These are phyloP conservation scores for Psylliodes chrysocephalus DNA, from an alignment of 2,888 invertebrate species.

Conservation along the genomic window DNA sequence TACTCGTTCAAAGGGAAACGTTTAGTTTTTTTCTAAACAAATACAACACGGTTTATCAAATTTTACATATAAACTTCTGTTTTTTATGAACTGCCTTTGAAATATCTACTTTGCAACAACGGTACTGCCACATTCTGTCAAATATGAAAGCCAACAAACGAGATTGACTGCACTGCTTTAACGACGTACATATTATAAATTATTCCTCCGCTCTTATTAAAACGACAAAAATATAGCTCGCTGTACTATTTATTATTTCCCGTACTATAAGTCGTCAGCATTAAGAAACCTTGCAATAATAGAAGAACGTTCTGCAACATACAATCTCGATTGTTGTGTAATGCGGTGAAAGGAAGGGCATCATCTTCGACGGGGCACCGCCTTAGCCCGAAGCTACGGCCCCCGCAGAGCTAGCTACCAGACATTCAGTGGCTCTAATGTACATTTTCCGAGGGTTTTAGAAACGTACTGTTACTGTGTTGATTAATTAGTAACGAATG, in stretches of 20 bases:
- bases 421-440: constrained; percentile 35
- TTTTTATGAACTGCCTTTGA: too few relatives aligned
- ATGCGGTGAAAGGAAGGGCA: constrained; percentile 65
- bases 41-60: too few relatives aligned
- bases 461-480: too few relatives aligned
- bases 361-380: constrained; percentile 63
- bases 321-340: constrained; percentile 60
- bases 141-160: too few relatives aligned
- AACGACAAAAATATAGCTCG: neutral
- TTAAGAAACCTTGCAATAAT: constrained; percentile 47
- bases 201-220: constrained; percentile 11
- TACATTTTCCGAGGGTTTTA: constrained; percentile 14
- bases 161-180: too few relatives aligned
- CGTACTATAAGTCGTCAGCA: constrained; percentile 38
- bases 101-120: too few relatives aligned
- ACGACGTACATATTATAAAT: neutral
- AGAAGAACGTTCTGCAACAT: constrained; percentile 44
- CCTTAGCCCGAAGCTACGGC: constrained; percentile 62
- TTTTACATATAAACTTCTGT: too few relatives aligned
- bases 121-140: too few relatives aligned
- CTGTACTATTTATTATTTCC: constrained; percentile 23
- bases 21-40: too few relatives aligned
- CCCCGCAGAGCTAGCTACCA: constrained; percentile 60
- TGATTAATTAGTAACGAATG: too few relatives aligned
- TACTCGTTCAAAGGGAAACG: too few relatives aligned